Evolutionary conservation across 2,888 invertebrate species (phyloP), one percentile per base, ranked within the genome.

Genomic region (Lymantria dispar): DNA sequence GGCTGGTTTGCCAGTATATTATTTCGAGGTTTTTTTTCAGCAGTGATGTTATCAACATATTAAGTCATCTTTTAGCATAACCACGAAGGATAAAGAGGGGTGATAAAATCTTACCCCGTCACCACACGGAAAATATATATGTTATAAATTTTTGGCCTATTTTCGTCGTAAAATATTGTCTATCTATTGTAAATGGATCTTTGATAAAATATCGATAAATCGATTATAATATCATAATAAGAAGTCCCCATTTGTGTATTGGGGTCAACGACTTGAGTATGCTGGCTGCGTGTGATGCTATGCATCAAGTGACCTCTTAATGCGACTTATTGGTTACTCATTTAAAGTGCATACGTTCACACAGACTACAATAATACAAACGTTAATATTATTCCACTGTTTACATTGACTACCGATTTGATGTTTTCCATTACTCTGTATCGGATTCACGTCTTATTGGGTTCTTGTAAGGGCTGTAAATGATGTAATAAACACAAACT

Each of bases 241-340:
- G 71, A 74, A 77, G 76, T 75, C 74, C 72, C 74, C 77, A 77
- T 82, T 83, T 76, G 74, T 73, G 76, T 83, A 87, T 85, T 73
- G 81, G 67, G 90, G 90, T 87, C 87, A 76, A 79, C 81, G 86
- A 82, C 87, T 85, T 78, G 77, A 69, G 80, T 81, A 83, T 87
- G 83, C 85, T 74, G 71, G 62, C 65, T 72, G 83, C 86, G 83
- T 83, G 72, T 77, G 78, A 80, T 72, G 76, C 76, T 76, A 80
- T 81, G 85, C 87, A 80, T 83, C 84, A 83, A 85, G 79, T 87
- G 88, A 88, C 88, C 89, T 77, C 81, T 86, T 87, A 83, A 86
- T 86, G 73, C 81, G 78, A 83, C 84, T 88, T 85, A 88, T 88
- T 89, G 88, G 85, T 83, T 81, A 80, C 87, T 88, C 87, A 85